These are phyloP conservation scores for Pterostichus madidus DNA, from an alignment of 2,888 invertebrate species.

Conservation along the genomic window DNA sequence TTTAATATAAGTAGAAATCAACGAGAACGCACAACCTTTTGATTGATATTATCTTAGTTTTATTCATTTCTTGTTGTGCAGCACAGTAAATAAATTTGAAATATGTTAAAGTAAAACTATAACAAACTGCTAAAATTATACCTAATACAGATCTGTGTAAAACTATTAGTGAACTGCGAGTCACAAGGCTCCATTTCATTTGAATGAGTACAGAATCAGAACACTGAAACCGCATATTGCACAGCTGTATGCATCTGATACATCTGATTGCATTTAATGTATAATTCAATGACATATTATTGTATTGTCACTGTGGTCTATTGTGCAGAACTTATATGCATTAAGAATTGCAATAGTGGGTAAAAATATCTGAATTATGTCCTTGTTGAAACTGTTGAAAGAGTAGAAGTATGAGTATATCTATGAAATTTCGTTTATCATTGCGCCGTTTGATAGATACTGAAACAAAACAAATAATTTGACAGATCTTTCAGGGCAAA, in stretches of 20 bases:
- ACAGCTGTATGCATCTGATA: constrained; percentile 48
- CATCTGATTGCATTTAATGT: constrained; percentile 40
- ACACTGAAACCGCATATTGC: constrained; percentile 29
- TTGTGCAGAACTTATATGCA: constrained; percentile 10
- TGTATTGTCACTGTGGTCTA: constrained; percentile 32
- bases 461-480: no score
- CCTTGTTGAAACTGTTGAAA: no score
- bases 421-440: no score
- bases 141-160: background rate
- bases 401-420: no score
- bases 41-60: no score
- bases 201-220: constrained; percentile 11
- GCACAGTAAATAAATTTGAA: no score
- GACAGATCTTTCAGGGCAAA: no score
- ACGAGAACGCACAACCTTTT: no score
- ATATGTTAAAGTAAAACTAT: no score
- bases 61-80: no score
- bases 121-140: background rate
- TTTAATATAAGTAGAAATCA: no score
- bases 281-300: constrained; percentile 49
- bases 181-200: constrained; percentile 28
- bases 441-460: no score
- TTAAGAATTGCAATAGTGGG: background rate
- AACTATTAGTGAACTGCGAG: constrained; percentile 35
- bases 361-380: constrained; percentile 5